Evolutionary conservation across 2,113 vertebrate genomes (phyloP), one percentile per base, ranked within the genome.

Genomic region (Athene noctua): DNA sequence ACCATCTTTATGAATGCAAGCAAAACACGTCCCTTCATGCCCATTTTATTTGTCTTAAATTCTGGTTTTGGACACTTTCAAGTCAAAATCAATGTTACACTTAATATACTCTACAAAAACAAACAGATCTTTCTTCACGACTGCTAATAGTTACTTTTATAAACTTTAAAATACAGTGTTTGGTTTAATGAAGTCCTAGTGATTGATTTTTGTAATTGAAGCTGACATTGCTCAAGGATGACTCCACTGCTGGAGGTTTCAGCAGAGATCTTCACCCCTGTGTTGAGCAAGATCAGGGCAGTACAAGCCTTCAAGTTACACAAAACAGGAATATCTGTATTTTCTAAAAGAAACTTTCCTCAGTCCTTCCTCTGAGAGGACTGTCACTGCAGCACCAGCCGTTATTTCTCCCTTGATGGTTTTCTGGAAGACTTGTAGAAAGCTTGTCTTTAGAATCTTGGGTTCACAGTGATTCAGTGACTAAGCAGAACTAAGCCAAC

Each of bases 1-100:
- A 90, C 49, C 46, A 90, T 95, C 75, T 96, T 95, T 90, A 96
- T 77, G 91, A 96, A 92, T 85, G 88, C 90, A 96, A 95, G 92
- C 57, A 73, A 97, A 97, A 96, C 92, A 92, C 55, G 7, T 96
- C 89, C 90, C 49, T 94, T 94, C 78, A 52, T n/a, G 54, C 46
- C 86, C 75, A 68, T 94, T 96, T 96, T 96, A 88, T 94, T 93
- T 96, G 88, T 81, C 86, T 96, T 96, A 96, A 97, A 97, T 97
- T 94, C 87, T 80, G 8, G 54, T 13, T 96, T 96, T 94, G 88
- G 96, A 96, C 94, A 96, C 86, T 96, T 97, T 94, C 88, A 96
- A 97, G 90, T 94, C 90, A 96, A 97, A 96, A 97, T 94, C 95
- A 90, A 94, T 97, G 75, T 61, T 92, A 94, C 51, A 92, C 57